These are phyloP conservation scores for Diorhabda elongata DNA, from an alignment of 1,140 invertebrate genomes.

Conservation along the genomic window DNA sequence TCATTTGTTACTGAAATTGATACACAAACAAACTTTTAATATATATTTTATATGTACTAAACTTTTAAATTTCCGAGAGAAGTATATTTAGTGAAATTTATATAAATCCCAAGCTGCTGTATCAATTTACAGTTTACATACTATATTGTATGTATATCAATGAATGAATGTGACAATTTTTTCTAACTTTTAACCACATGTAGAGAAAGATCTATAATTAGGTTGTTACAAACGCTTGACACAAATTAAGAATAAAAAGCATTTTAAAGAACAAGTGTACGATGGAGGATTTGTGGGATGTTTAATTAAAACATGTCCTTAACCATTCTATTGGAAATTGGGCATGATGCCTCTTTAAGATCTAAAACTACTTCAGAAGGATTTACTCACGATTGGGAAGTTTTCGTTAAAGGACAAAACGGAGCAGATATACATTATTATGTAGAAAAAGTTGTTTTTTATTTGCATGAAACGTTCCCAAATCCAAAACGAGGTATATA, in stretches of 20 bases:
- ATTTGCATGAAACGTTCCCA: conserved; percentile 86
- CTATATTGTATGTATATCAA: too few species aligned
- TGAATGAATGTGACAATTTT: neutral
- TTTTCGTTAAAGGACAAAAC: conserved; percentile 87
- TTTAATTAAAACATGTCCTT: conserved; percentile 57
- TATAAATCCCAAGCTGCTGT: neutral
- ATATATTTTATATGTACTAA: too few species aligned
- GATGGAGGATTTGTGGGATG: conserved; percentile 22
- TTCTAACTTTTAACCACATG: conserved; percentile 20
- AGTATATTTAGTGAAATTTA: neutral
- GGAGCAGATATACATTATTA: conserved; percentile 82
- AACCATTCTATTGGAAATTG: conserved; percentile 86
- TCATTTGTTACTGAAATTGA: neutral
- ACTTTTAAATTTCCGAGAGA: neutral
- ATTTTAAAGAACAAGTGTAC: conserved; percentile 21
- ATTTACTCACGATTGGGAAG: conserved; percentile 96
- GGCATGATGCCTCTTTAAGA: conserved; percentile 78
- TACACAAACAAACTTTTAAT: neutral
- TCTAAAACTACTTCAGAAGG: conserved; percentile 77
- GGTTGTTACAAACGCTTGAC: conserved; percentile 23
- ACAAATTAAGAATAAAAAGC: conserved; percentile 21
- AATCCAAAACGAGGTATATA: conserved; percentile 79
- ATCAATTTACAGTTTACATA: neutral
- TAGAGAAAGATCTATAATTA: conserved; percentile 32
- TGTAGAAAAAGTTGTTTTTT: conserved; percentile 92